Evolutionary conservation across 2,888 invertebrate species (phyloP).

Genomic region (Phoenoteleia sp.): DNA sequence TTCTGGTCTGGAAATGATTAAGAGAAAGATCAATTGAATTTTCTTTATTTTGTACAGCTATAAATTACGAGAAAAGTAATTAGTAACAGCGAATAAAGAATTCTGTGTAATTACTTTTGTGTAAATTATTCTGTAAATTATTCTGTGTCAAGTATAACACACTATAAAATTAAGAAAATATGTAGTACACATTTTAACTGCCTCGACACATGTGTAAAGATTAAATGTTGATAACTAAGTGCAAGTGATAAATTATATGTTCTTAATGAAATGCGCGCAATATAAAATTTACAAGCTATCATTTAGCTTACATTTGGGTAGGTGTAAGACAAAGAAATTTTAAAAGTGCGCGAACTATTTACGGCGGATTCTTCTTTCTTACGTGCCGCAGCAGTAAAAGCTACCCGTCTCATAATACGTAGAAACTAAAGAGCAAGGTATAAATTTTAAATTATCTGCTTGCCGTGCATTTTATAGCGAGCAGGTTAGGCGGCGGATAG

Average conservation of each 20-base stretch:
- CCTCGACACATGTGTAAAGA: slow-evolving; percentile 28
- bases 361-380: slow-evolving; percentile 24
- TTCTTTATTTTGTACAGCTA: no score
- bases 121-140: not conserved
- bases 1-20: no score
- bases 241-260: slow-evolving; percentile 43
- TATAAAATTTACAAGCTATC: slow-evolving; percentile 41
- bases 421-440: slow-evolving; percentile 55
- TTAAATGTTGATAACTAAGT: slow-evolving; percentile 38
- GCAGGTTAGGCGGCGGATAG: slow-evolving; percentile 36
- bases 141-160: not conserved
- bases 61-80: no score
- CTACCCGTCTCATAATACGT: slow-evolving; percentile 39
- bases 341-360: slow-evolving; percentile 45
- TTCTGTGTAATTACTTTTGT: not conserved
- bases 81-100: no score
- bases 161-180: slow-evolving; percentile 8
- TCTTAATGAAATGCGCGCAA: slow-evolving; percentile 52
- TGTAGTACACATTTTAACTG: slow-evolving; percentile 5
- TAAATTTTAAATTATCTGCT: slow-evolving; percentile 63
- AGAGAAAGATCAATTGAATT: no score
- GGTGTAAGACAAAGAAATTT: slow-evolving; percentile 40
- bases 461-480: slow-evolving; percentile 50
- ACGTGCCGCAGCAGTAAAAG: slow-evolving; percentile 53
- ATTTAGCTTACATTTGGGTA: slow-evolving; percentile 35